These are phyloP conservation scores for Hypercompe scribonia DNA, from an alignment of 2,888 invertebrate genomes.

Conservation along the genomic window DNA sequence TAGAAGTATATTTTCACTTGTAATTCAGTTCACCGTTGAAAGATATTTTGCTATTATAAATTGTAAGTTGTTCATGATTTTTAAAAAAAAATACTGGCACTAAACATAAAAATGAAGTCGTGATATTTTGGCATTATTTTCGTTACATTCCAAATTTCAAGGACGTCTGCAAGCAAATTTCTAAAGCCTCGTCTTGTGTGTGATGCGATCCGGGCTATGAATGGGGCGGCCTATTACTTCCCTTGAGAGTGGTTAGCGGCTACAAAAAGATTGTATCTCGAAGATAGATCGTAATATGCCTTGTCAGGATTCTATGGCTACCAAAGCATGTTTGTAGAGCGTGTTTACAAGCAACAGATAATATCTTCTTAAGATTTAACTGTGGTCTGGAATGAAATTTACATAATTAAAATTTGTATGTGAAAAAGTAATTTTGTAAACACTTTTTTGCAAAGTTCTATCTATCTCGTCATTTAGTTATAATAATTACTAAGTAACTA, in stretches of 20 bases:
- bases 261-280: slow-evolving; percentile 20
- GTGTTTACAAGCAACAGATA: neutral
- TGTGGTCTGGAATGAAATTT: neutral
- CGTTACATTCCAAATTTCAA: neutral
- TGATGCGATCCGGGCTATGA: slow-evolving; percentile 7
- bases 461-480: too few species aligned
- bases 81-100: too few species aligned
- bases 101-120: neutral
- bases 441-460: neutral
- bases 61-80: too few species aligned
- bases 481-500: too few species aligned
- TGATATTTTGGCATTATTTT: neutral
- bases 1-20: too few species aligned
- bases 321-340: neutral
- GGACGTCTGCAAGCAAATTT: neutral
- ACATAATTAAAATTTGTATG: neutral
- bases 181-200: slow-evolving; percentile 6
- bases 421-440: too few species aligned
- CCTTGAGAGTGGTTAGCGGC: slow-evolving; percentile 18
- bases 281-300: slow-evolving; percentile 20
- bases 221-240: slow-evolving; percentile 9
- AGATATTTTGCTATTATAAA: too few species aligned
- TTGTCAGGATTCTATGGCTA: neutral
- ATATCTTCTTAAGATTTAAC: neutral
- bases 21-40: too few species aligned